Conservation (phyloP, 2,113 vertebrate genomes). For the Numida meleagris region DNA sequence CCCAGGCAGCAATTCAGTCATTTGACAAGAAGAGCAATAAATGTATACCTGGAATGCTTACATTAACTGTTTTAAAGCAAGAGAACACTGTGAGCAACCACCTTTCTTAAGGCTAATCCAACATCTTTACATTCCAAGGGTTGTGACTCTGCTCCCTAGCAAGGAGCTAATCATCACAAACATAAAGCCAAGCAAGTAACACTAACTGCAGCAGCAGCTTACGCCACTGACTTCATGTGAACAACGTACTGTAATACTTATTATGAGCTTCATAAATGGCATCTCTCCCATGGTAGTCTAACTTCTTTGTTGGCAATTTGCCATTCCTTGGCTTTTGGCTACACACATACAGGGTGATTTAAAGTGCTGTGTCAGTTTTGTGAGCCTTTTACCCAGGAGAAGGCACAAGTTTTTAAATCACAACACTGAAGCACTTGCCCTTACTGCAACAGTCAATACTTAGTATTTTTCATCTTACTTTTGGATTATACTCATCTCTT, state of each 20-base stretch:
- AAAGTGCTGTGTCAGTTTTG: background rate
- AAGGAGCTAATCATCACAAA: background rate
- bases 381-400: background rate
- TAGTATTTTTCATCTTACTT: background rate
- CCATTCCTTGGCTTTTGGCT: background rate
- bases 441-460: background rate
- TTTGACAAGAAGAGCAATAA: background rate
- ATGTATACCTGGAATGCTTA: background rate
- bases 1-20: background rate
- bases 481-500: background rate
- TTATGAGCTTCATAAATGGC: background rate
- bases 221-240: fast-evolving
- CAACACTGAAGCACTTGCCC: background rate
- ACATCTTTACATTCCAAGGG: background rate
- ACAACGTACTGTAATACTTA: fast-evolving
- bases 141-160: background rate
- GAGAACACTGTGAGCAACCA: background rate
- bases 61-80: background rate
- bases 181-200: background rate
- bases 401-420: background rate
- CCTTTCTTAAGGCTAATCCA: background rate
- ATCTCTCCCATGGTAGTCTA: background rate
- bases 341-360: background rate
- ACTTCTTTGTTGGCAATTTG: background rate
- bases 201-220: background rate